Evolutionary conservation across 2,888 invertebrate genomes (phyloP), one percentile per base, ranked within the genome.

Genomic region (Leptopilina drosophilae): DNA sequence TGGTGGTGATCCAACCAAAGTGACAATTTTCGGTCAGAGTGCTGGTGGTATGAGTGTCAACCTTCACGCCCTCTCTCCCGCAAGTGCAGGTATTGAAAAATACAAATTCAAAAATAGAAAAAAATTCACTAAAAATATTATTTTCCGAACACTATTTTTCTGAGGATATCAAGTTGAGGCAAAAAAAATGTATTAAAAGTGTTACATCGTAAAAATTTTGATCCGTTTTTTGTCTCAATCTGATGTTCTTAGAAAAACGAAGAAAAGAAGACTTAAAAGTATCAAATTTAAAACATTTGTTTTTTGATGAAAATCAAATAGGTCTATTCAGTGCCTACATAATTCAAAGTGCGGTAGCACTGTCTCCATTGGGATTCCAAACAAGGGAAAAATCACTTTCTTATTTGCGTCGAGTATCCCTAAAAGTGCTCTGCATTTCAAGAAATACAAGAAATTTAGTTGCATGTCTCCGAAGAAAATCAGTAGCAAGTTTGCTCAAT

Each of bases 21-120:
- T 83, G 9, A 83, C 83, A 9, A 77, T 83, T 20, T 82, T 82
- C 46, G 83, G 83, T 0, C 79, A 80, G 69, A 80, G 82, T n/a
- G 80, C 83, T 1, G 83, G 83, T 5, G 83, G 78, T 4, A 78
- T 79, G 11, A 79, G 79, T 5, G 83, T 83, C 12, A 73, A 78
- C 76, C 79, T 78, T 64, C 78, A 81, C 64, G 40, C 79, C 1
- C 6, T 83, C 64, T 83, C 83, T 9, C 14, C 53, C n/a, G 53
- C 69, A 73, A 73, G 69, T 14, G 9, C 12, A 5, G 69, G 69
- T 73, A 42, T 8, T 5, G 42, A 42, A 42, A 42, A 42, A 42
- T 42, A 33, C 3, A 33, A 33, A 33, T 3, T 33, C 3, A 33
- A 33, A 3, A 33, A 4, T 33, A 33, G 33, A 33, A 33, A 33